phyloP scores from a whole-genome alignment of 2,797 vertebrate species.

The Euphonia xanthogaster region DNA sequence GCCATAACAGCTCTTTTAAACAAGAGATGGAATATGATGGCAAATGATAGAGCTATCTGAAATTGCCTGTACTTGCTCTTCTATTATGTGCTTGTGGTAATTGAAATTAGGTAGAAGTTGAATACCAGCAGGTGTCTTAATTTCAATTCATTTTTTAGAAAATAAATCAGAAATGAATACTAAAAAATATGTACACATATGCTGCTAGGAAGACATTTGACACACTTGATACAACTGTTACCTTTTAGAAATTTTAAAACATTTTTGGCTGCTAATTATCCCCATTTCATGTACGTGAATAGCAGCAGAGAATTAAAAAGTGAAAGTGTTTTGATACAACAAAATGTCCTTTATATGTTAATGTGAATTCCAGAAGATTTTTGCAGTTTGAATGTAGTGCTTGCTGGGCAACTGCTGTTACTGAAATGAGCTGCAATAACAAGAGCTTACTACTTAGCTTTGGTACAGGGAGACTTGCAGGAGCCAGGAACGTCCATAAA shows the following conservation, averaged over 20 bases:
- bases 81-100: not conserved
- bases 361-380: constrained; percentile 36
- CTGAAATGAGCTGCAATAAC: constrained; percentile 39
- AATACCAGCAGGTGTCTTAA: constrained; percentile 16
- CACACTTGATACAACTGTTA: not conserved
- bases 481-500: constrained; percentile 56
- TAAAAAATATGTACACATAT: not conserved
- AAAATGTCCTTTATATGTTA: constrained; percentile 27
- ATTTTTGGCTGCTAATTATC: not conserved
- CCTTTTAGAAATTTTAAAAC: not conserved
- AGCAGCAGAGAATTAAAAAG: not conserved
- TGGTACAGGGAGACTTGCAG: constrained; percentile 35
- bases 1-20: not conserved
- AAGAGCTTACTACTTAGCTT: constrained; percentile 25
- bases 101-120: not conserved
- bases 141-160: not conserved
- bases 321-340: not conserved
- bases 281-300: not conserved
- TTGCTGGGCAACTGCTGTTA: constrained; percentile 24
- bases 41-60: not conserved
- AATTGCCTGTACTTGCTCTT: constrained; percentile 15
- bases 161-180: not conserved
- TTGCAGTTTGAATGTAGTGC: not conserved
- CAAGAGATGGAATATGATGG: not conserved
- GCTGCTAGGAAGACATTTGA: not conserved